A percentile compares a stretch with the other conserved stretches of the same genome.
These are phyloP conservation scores for Tokudaia tokunoshimensis DNA, from an alignment of 2,797 vertebrate genomes.

Conservation along the genomic window DNA sequence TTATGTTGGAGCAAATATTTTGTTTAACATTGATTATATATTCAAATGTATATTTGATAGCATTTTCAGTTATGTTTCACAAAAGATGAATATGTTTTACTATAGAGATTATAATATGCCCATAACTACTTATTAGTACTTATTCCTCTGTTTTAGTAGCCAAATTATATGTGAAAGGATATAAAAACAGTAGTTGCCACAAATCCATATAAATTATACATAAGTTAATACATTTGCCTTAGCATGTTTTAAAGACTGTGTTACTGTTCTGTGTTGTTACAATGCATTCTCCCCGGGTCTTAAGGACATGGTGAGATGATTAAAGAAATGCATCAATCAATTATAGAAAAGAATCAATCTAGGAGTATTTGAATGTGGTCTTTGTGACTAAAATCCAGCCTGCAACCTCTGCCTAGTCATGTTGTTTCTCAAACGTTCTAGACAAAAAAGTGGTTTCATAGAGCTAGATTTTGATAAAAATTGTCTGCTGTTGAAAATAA, in stretches of 20 bases:
- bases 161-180: slow-evolving; percentile 57
- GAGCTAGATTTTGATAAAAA: slow-evolving; percentile 10
- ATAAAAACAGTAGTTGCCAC: slow-evolving; percentile 47
- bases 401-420: slow-evolving; percentile 14
- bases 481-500: slow-evolving; percentile 42
- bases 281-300: slow-evolving; percentile 52
- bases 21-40: slow-evolving; percentile 53
- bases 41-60: slow-evolving; percentile 59
- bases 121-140: slow-evolving; percentile 26
- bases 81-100: slow-evolving; percentile 47
- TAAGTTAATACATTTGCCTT: slow-evolving; percentile 44
- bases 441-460: slow-evolving; percentile 14
- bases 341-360: slow-evolving; percentile 6
- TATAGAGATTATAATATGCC: not conserved
- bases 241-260: slow-evolving; percentile 11
- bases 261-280: slow-evolving; percentile 46
- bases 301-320: slow-evolving; percentile 38
- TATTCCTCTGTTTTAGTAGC: slow-evolving; percentile 47
- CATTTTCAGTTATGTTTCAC: slow-evolving; percentile 64
- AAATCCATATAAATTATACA: not conserved
- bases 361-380: slow-evolving; percentile 4
- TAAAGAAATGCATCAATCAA: not conserved
- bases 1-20: slow-evolving; percentile 32
- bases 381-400: slow-evolving; percentile 37
- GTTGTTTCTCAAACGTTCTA: slow-evolving; percentile 51